A percentile compares a stretch with the other conserved stretches of the same genome.
These are phyloP conservation scores for Dermatophagoides farinae DNA, from an alignment of 1,140 invertebrate genomes.

Conservation along the genomic window DNA sequence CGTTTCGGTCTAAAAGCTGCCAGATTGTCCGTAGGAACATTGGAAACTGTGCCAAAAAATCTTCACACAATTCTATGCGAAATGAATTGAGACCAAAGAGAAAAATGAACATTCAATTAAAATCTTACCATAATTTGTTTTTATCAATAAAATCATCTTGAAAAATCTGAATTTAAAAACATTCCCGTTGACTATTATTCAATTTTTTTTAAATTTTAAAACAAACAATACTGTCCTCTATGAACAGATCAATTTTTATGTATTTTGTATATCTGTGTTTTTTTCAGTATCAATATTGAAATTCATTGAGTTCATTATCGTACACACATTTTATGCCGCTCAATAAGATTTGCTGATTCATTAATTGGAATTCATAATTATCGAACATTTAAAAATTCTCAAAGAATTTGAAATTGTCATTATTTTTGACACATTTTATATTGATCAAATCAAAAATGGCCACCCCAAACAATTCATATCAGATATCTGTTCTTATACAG, in stretches of 20 bases:
- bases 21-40: neutral
- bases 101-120: neutral
- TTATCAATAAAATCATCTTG: neutral
- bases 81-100: no score
- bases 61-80: neutral
- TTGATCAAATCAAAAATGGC: no score
- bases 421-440: no score
- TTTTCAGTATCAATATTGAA: neutral
- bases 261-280: neutral
- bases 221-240: neutral
- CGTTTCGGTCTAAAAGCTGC: neutral
- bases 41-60: neutral
- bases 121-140: neutral
- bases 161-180: no score
- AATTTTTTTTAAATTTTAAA: no score
- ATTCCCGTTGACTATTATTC: no score
- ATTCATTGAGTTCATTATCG: no score
- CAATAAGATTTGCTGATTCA: no score
- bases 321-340: no score
- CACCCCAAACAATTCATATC: neutral
- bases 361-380: no score
- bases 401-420: no score
- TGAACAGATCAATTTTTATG: neutral
- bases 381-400: no score
- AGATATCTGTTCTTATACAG: neutral